A percentile compares a stretch with the other conserved stretches of the same genome.
phyloP scores from a whole-genome alignment of 2,888 invertebrate genomes.

The Polymixis flavicincta region DNA sequence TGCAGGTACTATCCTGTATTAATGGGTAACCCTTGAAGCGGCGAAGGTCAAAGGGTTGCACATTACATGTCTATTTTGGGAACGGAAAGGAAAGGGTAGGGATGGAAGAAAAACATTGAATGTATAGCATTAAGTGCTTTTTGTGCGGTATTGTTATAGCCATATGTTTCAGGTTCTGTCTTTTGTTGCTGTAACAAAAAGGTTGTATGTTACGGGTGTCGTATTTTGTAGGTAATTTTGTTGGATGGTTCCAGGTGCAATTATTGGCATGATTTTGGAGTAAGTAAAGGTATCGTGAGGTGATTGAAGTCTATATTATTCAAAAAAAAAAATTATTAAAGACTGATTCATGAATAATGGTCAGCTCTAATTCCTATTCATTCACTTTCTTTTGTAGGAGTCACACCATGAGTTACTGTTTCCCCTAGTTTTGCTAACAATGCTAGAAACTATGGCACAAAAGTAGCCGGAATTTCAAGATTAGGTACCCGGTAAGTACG shows the following conservation, averaged over 20 bases:
- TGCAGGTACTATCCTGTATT: neutral
- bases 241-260: neutral
- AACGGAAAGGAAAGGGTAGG: constrained; percentile 36
- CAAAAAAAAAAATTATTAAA: too few species aligned
- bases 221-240: neutral
- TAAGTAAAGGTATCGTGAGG: too few species aligned
- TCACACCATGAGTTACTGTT: too few species aligned
- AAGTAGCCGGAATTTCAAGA: too few species aligned
- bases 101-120: constrained; percentile 47
- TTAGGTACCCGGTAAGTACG: too few species aligned
- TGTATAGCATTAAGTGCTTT: constrained; percentile 50
- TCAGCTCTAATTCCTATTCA: too few species aligned
- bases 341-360: too few species aligned
- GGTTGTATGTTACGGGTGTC: constrained; percentile 11
- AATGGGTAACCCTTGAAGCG: constrained; percentile 29
- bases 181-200: constrained; percentile 42
- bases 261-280: neutral
- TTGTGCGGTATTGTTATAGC: constrained; percentile 52
- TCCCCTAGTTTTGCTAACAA: too few species aligned
- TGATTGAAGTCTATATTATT: too few species aligned
- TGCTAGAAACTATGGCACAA: too few species aligned
- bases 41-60: constrained; percentile 51
- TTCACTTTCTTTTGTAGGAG: too few species aligned
- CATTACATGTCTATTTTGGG: constrained; percentile 40
- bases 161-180: constrained; percentile 29